Base-by-base conservation (phyloP, 2,113 vertebrate species). In the Butorides virescens region DNA sequence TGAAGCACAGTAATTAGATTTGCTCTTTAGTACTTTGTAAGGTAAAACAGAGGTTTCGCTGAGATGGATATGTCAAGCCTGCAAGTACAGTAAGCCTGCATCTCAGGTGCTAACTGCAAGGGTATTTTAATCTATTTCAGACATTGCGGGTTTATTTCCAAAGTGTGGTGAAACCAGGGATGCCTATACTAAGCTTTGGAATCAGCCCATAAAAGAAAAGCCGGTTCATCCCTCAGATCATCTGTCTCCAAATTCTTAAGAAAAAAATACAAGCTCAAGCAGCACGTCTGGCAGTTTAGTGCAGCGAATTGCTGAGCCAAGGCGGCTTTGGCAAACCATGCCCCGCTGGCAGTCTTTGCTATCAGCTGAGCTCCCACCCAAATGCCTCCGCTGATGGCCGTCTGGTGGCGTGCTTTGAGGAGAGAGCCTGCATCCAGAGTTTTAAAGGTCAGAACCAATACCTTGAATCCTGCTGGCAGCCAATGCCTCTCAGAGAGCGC, bases 1-100 rank as follows among this genome's bases (percentile, higher is more conserved):
- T 52, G 92, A 92, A 75, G 72, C 70, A 66, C 82, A 87, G 86
- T 88, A 95, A 97, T 96, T 94, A 91, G 93, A 97, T 96, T 95
- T 96, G 70, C 49, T 91, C 66, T 96, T 96, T 93, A 92, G 90
- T 63, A 80, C 76, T 93, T 85, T 23, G 72, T 89, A 92, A 91
- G 94, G 93, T 96, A 95, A 95, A 95, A 63, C 53, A 92, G 92
- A 94, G 90, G 71, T 92, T 95, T 55, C 0, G 0, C 49, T 95
- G 29, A 70, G 58, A 42, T 32, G 68, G 36, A 10, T 47, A 56
- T 46, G 62, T 85, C 85, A 91, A 78, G 47, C 25, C 58, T 37
- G 32, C 66, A 73, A 61, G 26, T 62, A 44, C 52, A 77, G 46
- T 21, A n/a, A 93, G 58, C 13, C 65, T 36, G 47, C 36, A 58